Base-by-base conservation (phyloP, 2,888 invertebrate genomes). In the Sisyra nigra region DNA sequence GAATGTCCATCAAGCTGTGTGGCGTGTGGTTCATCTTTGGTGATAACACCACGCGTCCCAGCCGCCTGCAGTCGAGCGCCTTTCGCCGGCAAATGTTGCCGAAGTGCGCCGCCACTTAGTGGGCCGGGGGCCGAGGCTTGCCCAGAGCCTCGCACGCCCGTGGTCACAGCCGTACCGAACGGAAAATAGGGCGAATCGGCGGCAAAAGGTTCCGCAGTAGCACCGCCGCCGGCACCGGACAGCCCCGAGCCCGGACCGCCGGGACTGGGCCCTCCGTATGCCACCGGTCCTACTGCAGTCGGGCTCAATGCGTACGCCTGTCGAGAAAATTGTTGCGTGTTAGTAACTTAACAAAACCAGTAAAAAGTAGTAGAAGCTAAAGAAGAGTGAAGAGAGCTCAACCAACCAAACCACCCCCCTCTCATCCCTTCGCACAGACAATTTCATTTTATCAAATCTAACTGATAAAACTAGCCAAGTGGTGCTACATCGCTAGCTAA, bases 171-270 rank as follows among this genome's bases (percentile, higher is more conserved):
- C 71, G 60, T 57, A 65, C 73, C 53, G 67, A 79, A 79, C 53
- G 79, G 79, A 48, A 79, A 80, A 66, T 62, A 77, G 60, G 67
- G 72, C 54, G 66, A 61, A 61, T 68, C 60, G 61, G 79, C 57
- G 63, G 75, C 54, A 67, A 76, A 66, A 58, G 76, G 58, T 65
- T 78, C 62, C 60, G 62, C 50, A 64, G 68, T 63, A 2, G 64
- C 53, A 52, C 75, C 68, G 58, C 65, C 51, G 17, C 43, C 43
- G 10, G 60, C 65, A 48, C 61, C 61, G 50, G 62, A 61, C 39
- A 60, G 59, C 43, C 62, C 61, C 45, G 62, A 57, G 38, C 44
- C 44, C 10, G 44, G 38, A n/a, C 44, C 45, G 46, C 62, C 62
- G 2, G 43, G 43, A 31, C 30, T 30, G 10, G 31, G 33, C 40